Evolutionary conservation across 2,113 vertebrate species (phyloP).

Genomic region (Caranx ignobilis): DNA sequence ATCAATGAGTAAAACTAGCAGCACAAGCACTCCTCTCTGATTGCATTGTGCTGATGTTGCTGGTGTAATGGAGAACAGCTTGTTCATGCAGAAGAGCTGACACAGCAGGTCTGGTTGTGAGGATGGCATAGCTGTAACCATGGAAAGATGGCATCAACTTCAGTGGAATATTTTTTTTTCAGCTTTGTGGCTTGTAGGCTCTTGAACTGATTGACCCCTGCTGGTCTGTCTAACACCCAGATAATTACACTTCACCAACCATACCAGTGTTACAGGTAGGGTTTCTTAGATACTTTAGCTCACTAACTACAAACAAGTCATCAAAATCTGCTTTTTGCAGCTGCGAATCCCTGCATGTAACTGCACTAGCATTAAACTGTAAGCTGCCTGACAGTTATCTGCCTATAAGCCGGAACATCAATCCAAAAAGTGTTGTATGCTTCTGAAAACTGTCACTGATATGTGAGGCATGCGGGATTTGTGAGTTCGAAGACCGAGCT

Average conservation of each 20-base stretch:
- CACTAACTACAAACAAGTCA: neutral
- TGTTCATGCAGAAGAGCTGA: constrained; percentile 41
- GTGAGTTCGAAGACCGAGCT: neutral
- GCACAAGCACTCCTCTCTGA: neutral
- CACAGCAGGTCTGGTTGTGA: constrained; percentile 27
- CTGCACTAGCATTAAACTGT: neutral
- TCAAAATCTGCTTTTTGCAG: neutral
- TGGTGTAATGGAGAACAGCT: neutral
- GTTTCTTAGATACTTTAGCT: constrained; percentile 7
- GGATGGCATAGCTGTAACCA: constrained; percentile 47
- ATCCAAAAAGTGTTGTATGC: neutral
- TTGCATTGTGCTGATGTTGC: neutral
- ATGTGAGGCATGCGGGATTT: constrained; percentile 4
- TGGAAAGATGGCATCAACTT: constrained; percentile 59
- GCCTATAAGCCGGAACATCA: neutral
- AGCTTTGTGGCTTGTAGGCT: constrained; percentile 23
- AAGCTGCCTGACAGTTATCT: neutral
- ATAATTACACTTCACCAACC: constrained; percentile 17
- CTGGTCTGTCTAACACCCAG: neutral
- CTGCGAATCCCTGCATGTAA: neutral
- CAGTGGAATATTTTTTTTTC: constrained; percentile 15
- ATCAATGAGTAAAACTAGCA: neutral
- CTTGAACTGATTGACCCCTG: constrained; percentile 42
- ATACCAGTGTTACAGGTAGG: neutral
- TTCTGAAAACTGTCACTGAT: neutral